phyloP scores from a whole-genome alignment of 2,797 vertebrate species.

The Gastrophryne carolinensis region DNA sequence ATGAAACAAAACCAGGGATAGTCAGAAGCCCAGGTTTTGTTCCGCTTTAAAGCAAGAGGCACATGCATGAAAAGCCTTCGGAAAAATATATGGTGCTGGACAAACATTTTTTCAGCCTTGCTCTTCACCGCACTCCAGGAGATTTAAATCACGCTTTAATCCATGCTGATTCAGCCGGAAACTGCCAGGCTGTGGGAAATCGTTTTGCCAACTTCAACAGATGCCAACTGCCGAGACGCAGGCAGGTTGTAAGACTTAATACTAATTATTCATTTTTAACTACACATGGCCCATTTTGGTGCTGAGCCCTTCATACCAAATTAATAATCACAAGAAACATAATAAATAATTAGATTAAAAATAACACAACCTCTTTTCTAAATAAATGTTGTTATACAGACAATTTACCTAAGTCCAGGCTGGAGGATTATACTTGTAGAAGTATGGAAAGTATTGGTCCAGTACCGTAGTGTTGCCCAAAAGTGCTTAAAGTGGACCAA shows the following conservation, averaged over 20 bases:
- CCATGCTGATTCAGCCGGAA: constrained; percentile 46
- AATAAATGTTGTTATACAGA: too few species aligned
- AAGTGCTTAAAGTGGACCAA: too few species aligned
- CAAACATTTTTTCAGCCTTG: background rate
- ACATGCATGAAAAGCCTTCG: background rate
- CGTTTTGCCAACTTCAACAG: constrained; percentile 52
- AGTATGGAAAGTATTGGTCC: too few species aligned
- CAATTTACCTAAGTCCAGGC: too few species aligned
- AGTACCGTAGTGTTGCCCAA: too few species aligned
- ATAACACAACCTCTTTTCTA: too few species aligned
- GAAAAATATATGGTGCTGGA: background rate
- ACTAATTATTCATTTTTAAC: constrained; percentile 49
- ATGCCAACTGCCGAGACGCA: constrained; percentile 50
- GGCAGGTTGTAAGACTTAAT: constrained; percentile 40
- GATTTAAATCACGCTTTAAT: constrained; percentile 36
- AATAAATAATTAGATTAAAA: constrained; percentile 20
- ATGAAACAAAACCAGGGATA: too few species aligned
- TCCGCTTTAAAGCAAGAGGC: background rate
- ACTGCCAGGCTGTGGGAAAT: constrained; percentile 25
- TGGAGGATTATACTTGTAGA: too few species aligned
- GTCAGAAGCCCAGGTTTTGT: too few species aligned
- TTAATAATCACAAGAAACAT: constrained; percentile 38
- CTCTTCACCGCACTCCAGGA: constrained; percentile 9
- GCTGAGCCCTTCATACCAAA: constrained; percentile 28
- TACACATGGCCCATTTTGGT: constrained; percentile 4